These are phyloP conservation scores for Triplophysa siluroides DNA, from an alignment of 2,113 vertebrate genomes.

Conservation along the genomic window DNA sequence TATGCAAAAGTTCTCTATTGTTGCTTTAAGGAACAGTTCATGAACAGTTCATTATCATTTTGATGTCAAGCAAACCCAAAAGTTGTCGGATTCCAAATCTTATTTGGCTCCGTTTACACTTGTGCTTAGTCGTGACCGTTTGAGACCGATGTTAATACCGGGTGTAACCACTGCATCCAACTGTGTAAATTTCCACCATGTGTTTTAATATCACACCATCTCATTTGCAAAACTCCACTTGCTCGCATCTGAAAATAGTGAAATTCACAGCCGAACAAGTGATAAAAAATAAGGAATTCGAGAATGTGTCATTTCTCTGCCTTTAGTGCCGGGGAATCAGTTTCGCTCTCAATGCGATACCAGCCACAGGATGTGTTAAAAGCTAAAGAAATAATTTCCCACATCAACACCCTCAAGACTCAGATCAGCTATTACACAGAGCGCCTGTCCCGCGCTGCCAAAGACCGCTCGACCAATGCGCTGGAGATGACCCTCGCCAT, in stretches of 20 bases:
- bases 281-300: not conserved
- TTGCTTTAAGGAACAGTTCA: too few species aligned
- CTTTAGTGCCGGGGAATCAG: slow-evolving; percentile 75
- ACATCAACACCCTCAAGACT: slow-evolving; percentile 96
- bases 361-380: slow-evolving; percentile 91
- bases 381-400: slow-evolving; percentile 96
- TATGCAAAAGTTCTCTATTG: too few species aligned
- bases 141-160: too few species aligned
- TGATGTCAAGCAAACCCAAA: too few species aligned
- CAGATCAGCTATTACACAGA: slow-evolving; percentile 98
- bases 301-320: not conserved
- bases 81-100: too few species aligned
- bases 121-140: too few species aligned
- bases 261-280: not conserved
- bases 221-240: slow-evolving; percentile 10
- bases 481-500: slow-evolving; percentile 94
- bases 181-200: not conserved
- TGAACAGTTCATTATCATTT: too few species aligned
- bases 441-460: slow-evolving; percentile 91
- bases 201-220: slow-evolving; percentile 9
- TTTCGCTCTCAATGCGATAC: slow-evolving; percentile 84
- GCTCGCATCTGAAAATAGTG: not conserved
- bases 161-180: too few species aligned
- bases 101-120: too few species aligned
- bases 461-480: slow-evolving; percentile 92